phyloP scores from a whole-genome alignment of 92 coral and sea anemone genomes.

The Hydrozoanthus gracilis region DNA sequence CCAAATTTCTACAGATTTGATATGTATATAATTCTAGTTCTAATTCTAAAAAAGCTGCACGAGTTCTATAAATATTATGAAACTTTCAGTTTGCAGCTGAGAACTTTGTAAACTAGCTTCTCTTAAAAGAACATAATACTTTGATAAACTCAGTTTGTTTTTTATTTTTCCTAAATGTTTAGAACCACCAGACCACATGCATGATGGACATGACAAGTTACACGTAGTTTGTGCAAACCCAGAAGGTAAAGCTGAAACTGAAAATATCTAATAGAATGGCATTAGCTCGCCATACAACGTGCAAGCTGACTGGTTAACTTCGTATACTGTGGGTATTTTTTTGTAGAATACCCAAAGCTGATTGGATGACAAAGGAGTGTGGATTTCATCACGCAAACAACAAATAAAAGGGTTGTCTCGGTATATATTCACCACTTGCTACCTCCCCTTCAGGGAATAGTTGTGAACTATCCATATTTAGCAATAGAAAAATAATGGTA shows the following conservation, averaged over 20 bases:
- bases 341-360: too few relatives aligned
- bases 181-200: neutral
- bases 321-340: too few relatives aligned
- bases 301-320: too few relatives aligned
- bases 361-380: too few relatives aligned
- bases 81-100: neutral
- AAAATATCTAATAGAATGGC: too few relatives aligned
- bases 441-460: too few relatives aligned
- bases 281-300: too few relatives aligned
- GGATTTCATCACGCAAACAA: too few relatives aligned
- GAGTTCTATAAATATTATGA: slow-evolving; percentile 1
- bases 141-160: neutral
- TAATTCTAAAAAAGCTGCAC: neutral
- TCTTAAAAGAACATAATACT: slow-evolving; percentile 6
- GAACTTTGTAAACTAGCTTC: neutral
- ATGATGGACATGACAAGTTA: neutral
- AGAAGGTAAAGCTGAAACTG: slow-evolving; percentile 17
- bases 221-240: slow-evolving; percentile 16
- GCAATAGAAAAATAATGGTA: too few relatives aligned
- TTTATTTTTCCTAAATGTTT: neutral
- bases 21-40: neutral
- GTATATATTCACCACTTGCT: too few relatives aligned
- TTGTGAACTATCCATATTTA: too few relatives aligned
- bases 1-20: slow-evolving; percentile 8
- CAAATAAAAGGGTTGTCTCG: too few relatives aligned